Evolutionary conservation across 2,113 vertebrate species (phyloP).

Genomic region (Potamarius usumacintae): DNA sequence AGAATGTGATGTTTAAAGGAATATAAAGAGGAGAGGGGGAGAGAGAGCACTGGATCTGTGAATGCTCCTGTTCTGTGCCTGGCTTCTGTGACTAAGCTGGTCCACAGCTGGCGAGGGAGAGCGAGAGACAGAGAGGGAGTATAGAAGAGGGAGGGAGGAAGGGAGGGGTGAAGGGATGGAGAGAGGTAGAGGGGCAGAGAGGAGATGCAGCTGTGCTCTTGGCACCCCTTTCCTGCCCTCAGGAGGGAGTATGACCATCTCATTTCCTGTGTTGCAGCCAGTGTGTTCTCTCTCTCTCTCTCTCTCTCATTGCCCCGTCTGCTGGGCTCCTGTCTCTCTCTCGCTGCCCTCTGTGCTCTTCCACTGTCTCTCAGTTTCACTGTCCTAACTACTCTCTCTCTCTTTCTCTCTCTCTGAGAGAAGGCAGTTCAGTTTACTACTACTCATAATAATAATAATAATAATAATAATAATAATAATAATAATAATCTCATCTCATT

Average conservation of each 20-base stretch:
- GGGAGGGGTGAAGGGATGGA: conserved; percentile 47
- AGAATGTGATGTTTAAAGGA: conserved; percentile 40
- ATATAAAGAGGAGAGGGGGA: conserved; percentile 27
- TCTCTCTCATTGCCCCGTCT: conserved; percentile 1
- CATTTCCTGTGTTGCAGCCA: conserved; percentile 65
- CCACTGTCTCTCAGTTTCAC: background rate
- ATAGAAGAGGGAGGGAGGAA: conserved; percentile 25
- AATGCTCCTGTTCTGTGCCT: conserved; percentile 39
- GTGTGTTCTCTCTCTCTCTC: conserved; percentile 41
- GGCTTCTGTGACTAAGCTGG: conserved; percentile 39
- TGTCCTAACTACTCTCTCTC: background rate
- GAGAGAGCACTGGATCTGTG: background rate
- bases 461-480: background rate
- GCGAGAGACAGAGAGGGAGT: background rate
- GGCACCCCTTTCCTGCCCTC: conserved; percentile 43
- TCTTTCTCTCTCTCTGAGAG: background rate
- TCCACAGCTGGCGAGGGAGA: conserved; percentile 36
- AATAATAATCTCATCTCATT: no score
- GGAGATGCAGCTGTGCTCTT: conserved; percentile 56
- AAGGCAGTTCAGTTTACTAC: background rate
- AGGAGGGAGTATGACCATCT: conserved; percentile 55
- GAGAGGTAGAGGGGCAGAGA: conserved; percentile 40
- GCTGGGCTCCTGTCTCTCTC: background rate
- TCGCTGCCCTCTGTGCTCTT: background rate
- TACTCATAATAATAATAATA: background rate